Evolutionary conservation across 2,888 invertebrate species (phyloP), one percentile per base, ranked within the genome.

Genomic region (Andrena marginata): DNA sequence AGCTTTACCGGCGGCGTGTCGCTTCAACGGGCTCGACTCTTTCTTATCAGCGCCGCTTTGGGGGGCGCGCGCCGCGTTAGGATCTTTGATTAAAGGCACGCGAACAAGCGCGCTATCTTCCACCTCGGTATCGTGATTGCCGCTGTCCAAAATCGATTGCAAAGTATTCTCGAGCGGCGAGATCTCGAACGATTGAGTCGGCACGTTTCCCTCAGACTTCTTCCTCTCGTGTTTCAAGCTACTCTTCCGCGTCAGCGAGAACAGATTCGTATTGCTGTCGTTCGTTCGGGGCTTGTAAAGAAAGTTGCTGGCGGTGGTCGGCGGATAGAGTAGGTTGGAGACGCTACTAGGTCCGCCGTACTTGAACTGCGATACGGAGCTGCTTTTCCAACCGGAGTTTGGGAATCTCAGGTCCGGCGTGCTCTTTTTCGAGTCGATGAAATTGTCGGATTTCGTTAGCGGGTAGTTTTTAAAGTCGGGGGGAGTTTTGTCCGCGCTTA

Each of bases 251-350:
- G 88, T 87, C 33, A 88, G 87, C 1, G 91, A 87, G 68, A 91
- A 92, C 8, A 93, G 79, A 83, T 92, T 92, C 4, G 88, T 85
- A 13, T 82, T 90, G 29, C 93, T 92, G 70, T 91, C 88, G 42
- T 92, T 91, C 5, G 80, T 76, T 23, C 80, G 85, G 0, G 92
- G 88, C 16, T 89, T 91, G 35, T 92, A 93, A 31, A 89, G 83
- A 49, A 92, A 93, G 71, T 92, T 92, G 75, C 92, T 92, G 33
- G 92, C 92, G 6, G 92, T 92, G 42, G 85, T 89, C 3, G 90
- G 88, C 10, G 90, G 87, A 4, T 90, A 60, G 13, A 89, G 67
- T n/a, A 87, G 73, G 86, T 88, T 89, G 10, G 89, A 77, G 8
- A 87, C 84, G 56, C 86, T 89, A 62, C 75, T 84, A 8, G 88